phyloP scores from a whole-genome alignment of 2,113 vertebrate species.

The Laterallus jamaicensis region DNA sequence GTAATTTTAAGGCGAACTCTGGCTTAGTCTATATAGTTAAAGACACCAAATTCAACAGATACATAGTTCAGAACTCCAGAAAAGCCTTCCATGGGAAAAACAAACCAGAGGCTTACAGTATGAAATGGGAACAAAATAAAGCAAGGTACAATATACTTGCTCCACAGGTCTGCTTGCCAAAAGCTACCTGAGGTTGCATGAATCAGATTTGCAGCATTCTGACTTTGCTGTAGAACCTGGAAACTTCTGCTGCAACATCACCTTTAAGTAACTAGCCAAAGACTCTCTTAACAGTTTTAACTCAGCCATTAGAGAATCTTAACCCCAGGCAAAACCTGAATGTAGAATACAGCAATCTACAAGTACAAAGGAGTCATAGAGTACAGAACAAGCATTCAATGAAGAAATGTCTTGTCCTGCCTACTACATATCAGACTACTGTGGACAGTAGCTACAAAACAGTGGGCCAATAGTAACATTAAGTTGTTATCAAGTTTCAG shows the following conservation, averaged over 20 bases:
- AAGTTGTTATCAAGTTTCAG: background rate
- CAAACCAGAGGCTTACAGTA: background rate
- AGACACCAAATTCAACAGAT: background rate
- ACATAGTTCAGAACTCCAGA: background rate
- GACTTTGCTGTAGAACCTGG: background rate
- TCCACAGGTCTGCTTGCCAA: background rate
- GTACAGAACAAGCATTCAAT: background rate
- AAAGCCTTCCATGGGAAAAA: background rate
- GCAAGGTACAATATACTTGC: background rate
- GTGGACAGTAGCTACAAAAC: background rate
- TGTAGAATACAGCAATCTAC: background rate
- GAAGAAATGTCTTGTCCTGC: background rate
- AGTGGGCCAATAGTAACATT: background rate
- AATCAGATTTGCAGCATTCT: background rate
- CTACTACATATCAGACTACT: background rate
- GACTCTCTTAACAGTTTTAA: background rate
- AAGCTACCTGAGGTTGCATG: background rate
- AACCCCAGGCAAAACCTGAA: background rate
- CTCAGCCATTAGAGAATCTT: background rate
- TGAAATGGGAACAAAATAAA: background rate
- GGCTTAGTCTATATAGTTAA: background rate
- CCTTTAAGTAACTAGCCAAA: background rate
- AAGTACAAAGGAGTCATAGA: background rate
- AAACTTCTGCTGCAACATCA: background rate
- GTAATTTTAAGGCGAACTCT: background rate